phyloP scores from a whole-genome alignment of 2,888 invertebrate genomes.

The Nipponacmea schrenckii region DNA sequence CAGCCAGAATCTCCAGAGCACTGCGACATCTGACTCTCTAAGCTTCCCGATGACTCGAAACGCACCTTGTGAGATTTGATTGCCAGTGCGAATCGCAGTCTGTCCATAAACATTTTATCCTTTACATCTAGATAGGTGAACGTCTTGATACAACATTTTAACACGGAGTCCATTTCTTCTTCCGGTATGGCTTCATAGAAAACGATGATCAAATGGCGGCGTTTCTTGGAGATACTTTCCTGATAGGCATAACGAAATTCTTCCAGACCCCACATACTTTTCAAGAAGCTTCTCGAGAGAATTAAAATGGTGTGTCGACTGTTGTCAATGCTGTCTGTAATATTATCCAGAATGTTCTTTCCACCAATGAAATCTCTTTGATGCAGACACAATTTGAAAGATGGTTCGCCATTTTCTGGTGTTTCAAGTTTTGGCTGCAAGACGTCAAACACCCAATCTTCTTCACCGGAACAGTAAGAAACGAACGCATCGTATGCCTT shows the following conservation, averaged over 20 bases:
- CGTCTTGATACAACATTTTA: conserved; percentile 85
- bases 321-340: conserved; percentile 87
- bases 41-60: too few relatives aligned
- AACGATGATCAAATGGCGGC: conserved; percentile 82
- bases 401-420: conserved; percentile 70
- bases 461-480: conserved; percentile 89
- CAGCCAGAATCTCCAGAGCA: too few relatives aligned
- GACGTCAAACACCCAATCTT: conserved; percentile 85
- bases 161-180: conserved; percentile 85
- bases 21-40: too few relatives aligned
- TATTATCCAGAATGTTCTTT: conserved; percentile 80
- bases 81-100: conserved; percentile 85
- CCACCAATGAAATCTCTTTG: conserved; percentile 53
- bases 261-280: conserved; percentile 54
- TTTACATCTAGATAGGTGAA: conserved; percentile 86
- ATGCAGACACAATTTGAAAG: conserved; percentile 51
- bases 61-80: not conserved
- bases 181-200: conserved; percentile 85
- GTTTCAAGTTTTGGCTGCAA: conserved; percentile 84
- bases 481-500: conserved; percentile 84
- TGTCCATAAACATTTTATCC: conserved; percentile 93
- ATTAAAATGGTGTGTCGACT: conserved; percentile 88
- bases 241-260: not conserved
- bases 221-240: not conserved
- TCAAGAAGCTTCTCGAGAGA: conserved; percentile 87